A percentile compares a stretch with the other conserved stretches of the same genome.
Conservation (phyloP, 2,113 vertebrate species). For the Sinocyclocheilus anshuiensis region DNA sequence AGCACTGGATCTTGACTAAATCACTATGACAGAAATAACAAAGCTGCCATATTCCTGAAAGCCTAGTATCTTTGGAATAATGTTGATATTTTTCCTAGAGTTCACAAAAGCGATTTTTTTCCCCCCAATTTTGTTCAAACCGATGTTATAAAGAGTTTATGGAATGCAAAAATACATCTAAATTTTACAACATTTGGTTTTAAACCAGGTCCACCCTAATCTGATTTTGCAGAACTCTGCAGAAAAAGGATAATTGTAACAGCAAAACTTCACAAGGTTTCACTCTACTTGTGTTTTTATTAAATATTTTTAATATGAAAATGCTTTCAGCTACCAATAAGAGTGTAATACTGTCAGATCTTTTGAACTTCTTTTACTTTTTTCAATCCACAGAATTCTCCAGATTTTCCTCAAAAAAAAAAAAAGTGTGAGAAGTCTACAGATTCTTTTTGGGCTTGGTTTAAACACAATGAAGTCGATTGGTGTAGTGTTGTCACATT, state of each 20-base stretch:
- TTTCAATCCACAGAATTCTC: not conserved
- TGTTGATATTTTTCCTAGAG: not conserved
- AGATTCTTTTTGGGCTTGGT: not conserved
- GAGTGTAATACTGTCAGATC: not conserved
- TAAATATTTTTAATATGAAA: not conserved
- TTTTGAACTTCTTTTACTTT: not conserved
- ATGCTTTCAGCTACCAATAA: not conserved
- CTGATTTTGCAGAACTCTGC: not conserved
- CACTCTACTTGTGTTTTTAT: not conserved
- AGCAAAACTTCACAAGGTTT: not conserved
- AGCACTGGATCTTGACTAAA: slow-evolving; percentile 44
- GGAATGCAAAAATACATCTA: not conserved
- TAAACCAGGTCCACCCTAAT: not conserved
- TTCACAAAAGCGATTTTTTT: not conserved
- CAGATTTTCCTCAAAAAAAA: not conserved
- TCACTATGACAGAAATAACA: slow-evolving; percentile 45
- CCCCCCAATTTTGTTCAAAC: not conserved
- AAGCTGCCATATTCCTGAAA: not conserved
- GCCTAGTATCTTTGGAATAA: not conserved
- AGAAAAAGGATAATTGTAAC: not conserved
- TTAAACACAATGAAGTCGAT: not conserved
- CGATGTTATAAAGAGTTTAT: not conserved
- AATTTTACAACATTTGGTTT: not conserved
- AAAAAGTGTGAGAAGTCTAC: too few relatives aligned
- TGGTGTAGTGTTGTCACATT: not conserved